Percentiles rank a stretch among this genome's conserved stretches.
Conservation (phyloP, 2,888 invertebrate species). For the Hirtodrosophila cameraria region DNA sequence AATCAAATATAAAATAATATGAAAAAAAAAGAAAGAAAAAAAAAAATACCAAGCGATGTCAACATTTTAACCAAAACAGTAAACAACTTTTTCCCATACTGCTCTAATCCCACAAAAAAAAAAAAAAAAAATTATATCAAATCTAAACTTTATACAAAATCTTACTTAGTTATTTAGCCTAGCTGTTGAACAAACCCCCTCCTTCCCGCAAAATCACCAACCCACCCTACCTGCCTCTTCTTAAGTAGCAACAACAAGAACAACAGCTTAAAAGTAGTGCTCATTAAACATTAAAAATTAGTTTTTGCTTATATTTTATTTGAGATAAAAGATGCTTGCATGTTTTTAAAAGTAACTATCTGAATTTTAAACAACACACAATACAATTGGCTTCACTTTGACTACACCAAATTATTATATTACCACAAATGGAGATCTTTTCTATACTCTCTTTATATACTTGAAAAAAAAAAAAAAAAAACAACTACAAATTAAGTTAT, state of each 20-base stretch:
- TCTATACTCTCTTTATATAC: conserved; percentile 46
- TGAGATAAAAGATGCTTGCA: conserved; percentile 48
- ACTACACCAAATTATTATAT: conserved; percentile 35
- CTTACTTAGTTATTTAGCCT: conserved; percentile 45
- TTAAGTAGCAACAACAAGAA: conserved; percentile 52
- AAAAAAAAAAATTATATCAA: too few species aligned
- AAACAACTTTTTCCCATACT: conserved; percentile 43
- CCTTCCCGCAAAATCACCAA: background rate
- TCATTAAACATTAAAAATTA: conserved; percentile 65
- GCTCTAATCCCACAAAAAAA: conserved; percentile 22
- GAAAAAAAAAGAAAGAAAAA: conserved; percentile 41
- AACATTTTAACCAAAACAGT: conserved; percentile 83
- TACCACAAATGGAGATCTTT: conserved; percentile 21
- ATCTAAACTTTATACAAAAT: conserved; percentile 25
- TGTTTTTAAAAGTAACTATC: conserved; percentile 43
- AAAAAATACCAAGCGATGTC: conserved; percentile 82
- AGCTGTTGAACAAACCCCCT: conserved; percentile 22
- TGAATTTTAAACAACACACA: conserved; percentile 27
- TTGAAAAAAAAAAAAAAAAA: too few species aligned
- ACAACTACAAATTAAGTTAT: conserved; percentile 52
- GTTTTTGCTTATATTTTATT: conserved; percentile 65
- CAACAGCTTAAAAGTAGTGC: conserved; percentile 53
- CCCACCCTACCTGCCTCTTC: conserved; percentile 5
- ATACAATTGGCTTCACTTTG: conserved; percentile 30
- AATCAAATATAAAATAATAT: conserved; percentile 22